Conservation (phyloP, 2,797 vertebrate genomes). For the Philypnodon macrostomus region DNA sequence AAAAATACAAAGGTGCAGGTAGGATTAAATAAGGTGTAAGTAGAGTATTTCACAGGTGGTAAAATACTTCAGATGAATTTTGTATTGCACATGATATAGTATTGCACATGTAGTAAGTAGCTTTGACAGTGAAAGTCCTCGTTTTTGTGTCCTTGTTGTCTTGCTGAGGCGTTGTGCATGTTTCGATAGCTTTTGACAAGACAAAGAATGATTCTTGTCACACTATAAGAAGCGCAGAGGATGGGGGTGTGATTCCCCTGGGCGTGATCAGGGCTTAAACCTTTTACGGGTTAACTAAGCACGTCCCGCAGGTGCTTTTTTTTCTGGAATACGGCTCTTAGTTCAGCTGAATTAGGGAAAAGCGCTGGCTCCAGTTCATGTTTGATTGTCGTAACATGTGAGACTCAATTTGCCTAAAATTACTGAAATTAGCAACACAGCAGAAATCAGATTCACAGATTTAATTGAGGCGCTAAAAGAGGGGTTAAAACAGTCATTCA, state of each 20-base stretch:
- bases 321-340: conserved; percentile 39
- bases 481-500: conserved; percentile 19
- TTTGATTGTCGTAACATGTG: conserved; percentile 43
- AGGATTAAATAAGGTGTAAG: too few species aligned
- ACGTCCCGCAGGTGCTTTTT: conserved; percentile 65
- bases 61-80: too few species aligned
- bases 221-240: conserved; percentile 8
- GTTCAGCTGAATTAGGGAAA: conserved; percentile 35
- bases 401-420: conserved; percentile 51
- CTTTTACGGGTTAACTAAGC: conserved; percentile 68
- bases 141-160: conserved; percentile 45
- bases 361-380: conserved; percentile 53
- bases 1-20: too few species aligned
- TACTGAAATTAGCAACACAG: conserved; percentile 38
- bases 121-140: too few species aligned
- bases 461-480: conserved; percentile 32
- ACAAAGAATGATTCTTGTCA: conserved; percentile 60
- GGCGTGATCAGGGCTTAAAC: conserved; percentile 69
- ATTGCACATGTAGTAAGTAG: too few species aligned
- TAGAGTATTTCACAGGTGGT: too few species aligned
- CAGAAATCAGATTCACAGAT: conserved; percentile 26
- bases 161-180: too few species aligned
- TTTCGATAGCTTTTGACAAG: conserved; percentile 58
- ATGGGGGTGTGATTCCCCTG: conserved; percentile 28
- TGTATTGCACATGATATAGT: too few species aligned